phyloP scores from a whole-genome alignment of 2,113 vertebrate genomes.

The Acrocephalus arundinaceus region DNA sequence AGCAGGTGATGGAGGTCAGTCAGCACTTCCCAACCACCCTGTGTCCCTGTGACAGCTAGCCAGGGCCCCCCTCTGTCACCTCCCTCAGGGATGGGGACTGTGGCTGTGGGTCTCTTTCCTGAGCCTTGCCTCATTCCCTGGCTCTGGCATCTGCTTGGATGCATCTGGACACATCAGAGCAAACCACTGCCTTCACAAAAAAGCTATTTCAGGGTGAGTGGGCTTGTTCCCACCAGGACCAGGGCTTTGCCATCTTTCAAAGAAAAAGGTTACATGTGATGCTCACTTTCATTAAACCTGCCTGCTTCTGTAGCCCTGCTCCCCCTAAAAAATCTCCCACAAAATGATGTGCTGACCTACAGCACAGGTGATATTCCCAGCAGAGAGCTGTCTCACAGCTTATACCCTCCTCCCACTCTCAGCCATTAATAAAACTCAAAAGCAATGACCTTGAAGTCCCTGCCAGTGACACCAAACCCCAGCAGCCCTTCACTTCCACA shows the following conservation, averaged over 20 bases:
- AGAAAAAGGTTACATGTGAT: neutral
- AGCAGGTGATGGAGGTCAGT: neutral
- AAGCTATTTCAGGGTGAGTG: neutral
- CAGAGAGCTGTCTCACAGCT: accelerated
- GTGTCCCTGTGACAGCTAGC: neutral
- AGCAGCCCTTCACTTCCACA: neutral
- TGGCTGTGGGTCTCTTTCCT: neutral
- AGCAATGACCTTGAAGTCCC: neutral
- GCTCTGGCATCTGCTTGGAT: neutral
- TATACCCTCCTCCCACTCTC: neutral
- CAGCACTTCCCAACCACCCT: neutral
- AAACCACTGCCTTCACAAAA: neutral
- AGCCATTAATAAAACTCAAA: neutral
- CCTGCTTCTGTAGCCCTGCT: neutral
- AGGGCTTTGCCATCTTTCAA: neutral
- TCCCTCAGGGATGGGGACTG: neutral
- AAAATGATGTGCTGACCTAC: neutral
- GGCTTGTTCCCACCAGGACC: accelerated
- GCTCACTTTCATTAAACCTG: neutral
- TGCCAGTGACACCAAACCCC: neutral
- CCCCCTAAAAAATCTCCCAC: neutral
- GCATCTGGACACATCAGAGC: neutral
- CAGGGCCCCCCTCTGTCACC: neutral
- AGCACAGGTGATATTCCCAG: neutral
- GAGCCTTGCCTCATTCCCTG: neutral